These are phyloP conservation scores for Chrysotoxum bicinctum DNA, from an alignment of 2,888 invertebrate genomes.

Conservation along the genomic window DNA sequence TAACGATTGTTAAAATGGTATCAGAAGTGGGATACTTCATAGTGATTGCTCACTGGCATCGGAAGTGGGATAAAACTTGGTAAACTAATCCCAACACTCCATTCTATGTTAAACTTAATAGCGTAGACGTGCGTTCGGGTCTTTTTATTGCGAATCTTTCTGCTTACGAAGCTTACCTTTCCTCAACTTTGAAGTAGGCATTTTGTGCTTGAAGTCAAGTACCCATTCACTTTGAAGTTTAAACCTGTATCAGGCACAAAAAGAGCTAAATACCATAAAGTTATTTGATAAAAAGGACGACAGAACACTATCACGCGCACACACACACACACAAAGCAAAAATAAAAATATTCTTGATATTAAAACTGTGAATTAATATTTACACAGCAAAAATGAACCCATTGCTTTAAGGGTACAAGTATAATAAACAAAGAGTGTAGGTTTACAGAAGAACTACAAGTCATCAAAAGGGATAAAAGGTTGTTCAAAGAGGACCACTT, in stretches of 20 bases:
- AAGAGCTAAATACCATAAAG: background rate
- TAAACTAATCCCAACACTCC: background rate
- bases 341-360: background rate
- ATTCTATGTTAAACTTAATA: background rate
- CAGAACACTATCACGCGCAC: too few species aligned
- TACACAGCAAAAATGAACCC: slow-evolving; percentile 8
- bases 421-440: background rate
- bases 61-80: background rate
- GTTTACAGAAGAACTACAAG: slow-evolving; percentile 13
- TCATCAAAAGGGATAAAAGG: slow-evolving; percentile 20
- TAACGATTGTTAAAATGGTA: background rate
- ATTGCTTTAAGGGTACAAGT: background rate
- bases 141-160: background rate
- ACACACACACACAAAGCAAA: background rate
- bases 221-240: background rate
- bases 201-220: background rate
- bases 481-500: slow-evolving; percentile 1
- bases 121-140: background rate
- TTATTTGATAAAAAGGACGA: background rate
- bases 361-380: slow-evolving; percentile 21
- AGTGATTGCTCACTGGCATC: background rate
- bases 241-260: background rate
- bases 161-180: background rate
- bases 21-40: background rate
- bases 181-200: background rate